phyloP scores from a whole-genome alignment of 2,113 vertebrate genomes.

The Lepus europaeus region DNA sequence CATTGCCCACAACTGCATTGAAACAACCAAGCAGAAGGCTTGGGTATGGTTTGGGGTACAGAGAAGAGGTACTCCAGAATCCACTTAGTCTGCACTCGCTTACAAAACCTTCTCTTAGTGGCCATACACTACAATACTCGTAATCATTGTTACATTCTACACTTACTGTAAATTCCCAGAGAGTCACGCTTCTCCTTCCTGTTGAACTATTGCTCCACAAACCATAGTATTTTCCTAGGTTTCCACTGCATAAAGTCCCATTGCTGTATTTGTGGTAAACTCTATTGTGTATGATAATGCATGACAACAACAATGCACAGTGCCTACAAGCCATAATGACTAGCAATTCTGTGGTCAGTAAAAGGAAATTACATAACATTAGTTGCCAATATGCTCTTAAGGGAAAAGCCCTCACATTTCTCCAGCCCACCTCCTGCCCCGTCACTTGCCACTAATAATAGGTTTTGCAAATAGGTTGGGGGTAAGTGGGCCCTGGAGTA shows the following conservation, averaged over 20 bases:
- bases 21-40: too few species aligned
- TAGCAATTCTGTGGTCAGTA: constrained; percentile 72
- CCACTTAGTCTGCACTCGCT: too few species aligned
- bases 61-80: too few species aligned
- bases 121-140: neutral
- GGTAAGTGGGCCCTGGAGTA: constrained; percentile 76
- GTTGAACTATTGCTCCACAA: constrained; percentile 53
- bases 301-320: constrained; percentile 48
- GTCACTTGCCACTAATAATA: constrained; percentile 79
- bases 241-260: constrained; percentile 41
- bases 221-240: constrained; percentile 30
- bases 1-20: too few species aligned
- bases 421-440: constrained; percentile 47
- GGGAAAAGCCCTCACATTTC: constrained; percentile 64
- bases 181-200: constrained; percentile 54
- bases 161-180: neutral
- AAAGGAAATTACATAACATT: constrained; percentile 77
- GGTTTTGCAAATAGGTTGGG: constrained; percentile 76
- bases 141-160: neutral
- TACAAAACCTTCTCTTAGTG: too few species aligned
- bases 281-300: constrained; percentile 58
- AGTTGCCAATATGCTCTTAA: constrained; percentile 60
- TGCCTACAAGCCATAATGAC: constrained; percentile 63
- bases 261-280: constrained; percentile 54
- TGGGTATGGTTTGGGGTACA: too few species aligned